phyloP scores from a whole-genome alignment of 2,113 vertebrate genomes.

The Bos javanicus region DNA sequence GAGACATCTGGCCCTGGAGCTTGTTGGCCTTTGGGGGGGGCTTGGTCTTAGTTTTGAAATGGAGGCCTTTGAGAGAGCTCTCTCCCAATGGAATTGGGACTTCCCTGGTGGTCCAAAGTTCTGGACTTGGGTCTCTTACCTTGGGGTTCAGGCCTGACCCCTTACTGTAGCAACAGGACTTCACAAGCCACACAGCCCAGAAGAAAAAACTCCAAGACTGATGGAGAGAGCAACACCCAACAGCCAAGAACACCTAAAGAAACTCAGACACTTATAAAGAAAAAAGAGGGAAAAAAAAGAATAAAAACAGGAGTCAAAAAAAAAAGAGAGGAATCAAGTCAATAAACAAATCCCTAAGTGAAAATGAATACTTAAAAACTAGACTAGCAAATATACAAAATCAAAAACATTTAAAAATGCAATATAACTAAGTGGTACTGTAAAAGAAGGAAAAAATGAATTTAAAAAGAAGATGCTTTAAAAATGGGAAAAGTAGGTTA shows the following conservation, averaged over 20 bases:
- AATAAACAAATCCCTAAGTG: not conserved
- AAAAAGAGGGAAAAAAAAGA: not conserved
- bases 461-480: not conserved
- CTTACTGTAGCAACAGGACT: not conserved
- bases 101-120: not conserved
- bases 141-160: not conserved
- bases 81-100: fast-evolving
- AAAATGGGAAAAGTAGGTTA: not conserved
- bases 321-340: not conserved
- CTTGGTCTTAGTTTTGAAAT: not conserved
- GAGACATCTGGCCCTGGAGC: not conserved
- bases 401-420: not conserved
- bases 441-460: not conserved
- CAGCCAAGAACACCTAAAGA: not conserved
- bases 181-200: not conserved
- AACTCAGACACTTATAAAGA: not conserved
- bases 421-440: not conserved
- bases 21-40: not conserved
- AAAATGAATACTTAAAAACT: not conserved
- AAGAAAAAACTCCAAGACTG: not conserved
- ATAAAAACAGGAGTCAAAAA: not conserved
- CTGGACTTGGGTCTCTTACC: not conserved
- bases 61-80: not conserved
- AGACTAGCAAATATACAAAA: not conserved
- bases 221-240: not conserved